Evolutionary conservation across 2,797 vertebrate species (phyloP).

Genomic region (Rhabdophis nuchalis): DNA sequence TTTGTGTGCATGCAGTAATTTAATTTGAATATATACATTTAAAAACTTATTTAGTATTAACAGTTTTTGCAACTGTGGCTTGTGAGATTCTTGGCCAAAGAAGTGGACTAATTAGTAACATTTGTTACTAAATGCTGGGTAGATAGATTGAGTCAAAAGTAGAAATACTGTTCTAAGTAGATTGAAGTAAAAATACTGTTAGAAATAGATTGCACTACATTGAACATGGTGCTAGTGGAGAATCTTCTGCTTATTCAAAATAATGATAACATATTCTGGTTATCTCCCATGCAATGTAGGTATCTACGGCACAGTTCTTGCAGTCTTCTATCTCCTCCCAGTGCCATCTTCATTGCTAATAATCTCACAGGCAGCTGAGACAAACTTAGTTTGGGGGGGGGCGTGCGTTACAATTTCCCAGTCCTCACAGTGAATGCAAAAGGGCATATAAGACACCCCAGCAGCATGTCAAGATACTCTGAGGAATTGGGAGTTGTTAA

Average conservation of each 20-base stretch:
- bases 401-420: too few relatives aligned
- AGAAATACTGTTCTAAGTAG: neutral
- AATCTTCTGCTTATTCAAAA: neutral
- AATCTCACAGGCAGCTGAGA: neutral
- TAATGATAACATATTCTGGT: neutral
- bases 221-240: neutral
- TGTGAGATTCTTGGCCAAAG: neutral
- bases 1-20: neutral
- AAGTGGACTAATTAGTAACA: slow-evolving; percentile 24
- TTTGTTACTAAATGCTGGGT: neutral
- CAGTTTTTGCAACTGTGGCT: neutral
- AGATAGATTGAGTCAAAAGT: neutral
- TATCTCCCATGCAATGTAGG: neutral
- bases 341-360: neutral
- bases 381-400: too few relatives aligned
- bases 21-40: neutral
- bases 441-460: neutral
- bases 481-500: neutral
- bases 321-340: neutral
- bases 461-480: neutral
- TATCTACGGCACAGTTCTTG: neutral
- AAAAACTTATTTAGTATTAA: neutral
- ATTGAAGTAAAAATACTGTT: neutral
- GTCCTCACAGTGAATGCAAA: neutral
- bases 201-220: neutral